Evolutionary conservation across 2,113 vertebrate species (phyloP).

Genomic region (Myrmecobius fasciatus): DNA sequence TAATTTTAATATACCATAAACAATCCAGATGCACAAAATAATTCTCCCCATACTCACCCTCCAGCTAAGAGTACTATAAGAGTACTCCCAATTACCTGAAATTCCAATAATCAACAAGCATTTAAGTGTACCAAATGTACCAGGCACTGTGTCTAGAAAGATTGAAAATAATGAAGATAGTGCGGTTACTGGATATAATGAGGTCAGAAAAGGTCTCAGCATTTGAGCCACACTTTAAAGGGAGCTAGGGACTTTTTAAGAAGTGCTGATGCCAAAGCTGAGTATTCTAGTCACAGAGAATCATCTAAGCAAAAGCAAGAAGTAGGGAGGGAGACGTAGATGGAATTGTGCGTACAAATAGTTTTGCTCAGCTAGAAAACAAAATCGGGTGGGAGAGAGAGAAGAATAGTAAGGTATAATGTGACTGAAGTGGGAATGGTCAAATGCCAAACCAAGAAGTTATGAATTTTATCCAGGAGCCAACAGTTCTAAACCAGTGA

Average conservation of each 20-base stretch:
- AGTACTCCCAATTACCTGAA: neutral
- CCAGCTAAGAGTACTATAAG: neutral
- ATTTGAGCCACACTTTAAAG: neutral
- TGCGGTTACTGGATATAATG: neutral
- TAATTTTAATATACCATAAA: neutral
- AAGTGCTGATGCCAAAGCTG: neutral
- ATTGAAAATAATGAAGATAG: neutral
- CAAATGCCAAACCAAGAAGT: neutral
- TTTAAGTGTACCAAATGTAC: neutral
- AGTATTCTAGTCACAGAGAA: neutral
- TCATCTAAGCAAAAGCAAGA: neutral
- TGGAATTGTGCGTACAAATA: neutral
- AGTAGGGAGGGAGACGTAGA: neutral
- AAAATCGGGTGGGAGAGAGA: neutral
- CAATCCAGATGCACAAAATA: neutral
- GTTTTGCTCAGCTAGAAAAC: neutral
- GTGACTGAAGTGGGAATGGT: neutral
- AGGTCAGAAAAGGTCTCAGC: neutral
- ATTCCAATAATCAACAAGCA: neutral
- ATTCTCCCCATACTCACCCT: neutral
- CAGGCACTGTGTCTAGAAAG: neutral
- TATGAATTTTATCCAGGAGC: neutral
- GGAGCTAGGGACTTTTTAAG: neutral
- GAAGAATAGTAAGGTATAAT: neutral
- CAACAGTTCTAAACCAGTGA: neutral